A percentile compares a stretch with the other conserved stretches of the same genome.
These are phyloP conservation scores for Taxidea taxus DNA, from an alignment of 2,113 vertebrate genomes.

Conservation along the genomic window DNA sequence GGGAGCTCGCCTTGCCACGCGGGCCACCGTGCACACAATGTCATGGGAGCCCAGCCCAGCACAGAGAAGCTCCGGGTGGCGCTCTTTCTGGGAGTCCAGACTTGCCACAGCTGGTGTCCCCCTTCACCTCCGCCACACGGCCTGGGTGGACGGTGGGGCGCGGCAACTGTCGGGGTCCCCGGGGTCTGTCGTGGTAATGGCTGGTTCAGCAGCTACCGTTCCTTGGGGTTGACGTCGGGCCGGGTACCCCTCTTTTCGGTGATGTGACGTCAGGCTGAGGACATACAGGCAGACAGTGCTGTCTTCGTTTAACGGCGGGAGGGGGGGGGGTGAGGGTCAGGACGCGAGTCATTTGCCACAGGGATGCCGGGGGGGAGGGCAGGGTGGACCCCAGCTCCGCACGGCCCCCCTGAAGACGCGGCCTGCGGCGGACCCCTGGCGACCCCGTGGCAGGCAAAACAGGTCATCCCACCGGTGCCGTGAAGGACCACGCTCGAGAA, in stretches of 20 bases:
- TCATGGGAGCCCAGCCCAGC: background rate
- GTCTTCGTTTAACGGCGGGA: background rate
- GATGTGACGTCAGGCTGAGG: background rate
- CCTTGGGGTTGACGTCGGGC: background rate
- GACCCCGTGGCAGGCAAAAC: background rate
- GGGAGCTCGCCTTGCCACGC: background rate
- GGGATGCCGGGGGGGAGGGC: background rate
- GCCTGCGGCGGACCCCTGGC: background rate
- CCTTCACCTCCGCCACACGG: background rate
- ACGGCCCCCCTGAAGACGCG: background rate
- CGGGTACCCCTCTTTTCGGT: background rate
- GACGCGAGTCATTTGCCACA: background rate
- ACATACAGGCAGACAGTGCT: background rate
- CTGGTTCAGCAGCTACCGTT: background rate
- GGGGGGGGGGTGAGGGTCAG: background rate
- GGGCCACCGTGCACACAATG: background rate
- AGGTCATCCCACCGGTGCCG: rapidly evolving
- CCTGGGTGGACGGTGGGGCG: background rate
- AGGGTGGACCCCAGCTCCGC: background rate
- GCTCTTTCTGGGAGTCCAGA: background rate
- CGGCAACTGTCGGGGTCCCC: background rate
- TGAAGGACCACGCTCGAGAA: background rate
- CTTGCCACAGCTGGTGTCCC: background rate
- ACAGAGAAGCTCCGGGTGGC: background rate
- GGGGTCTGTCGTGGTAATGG: rapidly evolving